Conservation (phyloP, 2,113 vertebrate species). For the Balaenoptera acutorostrata region DNA sequence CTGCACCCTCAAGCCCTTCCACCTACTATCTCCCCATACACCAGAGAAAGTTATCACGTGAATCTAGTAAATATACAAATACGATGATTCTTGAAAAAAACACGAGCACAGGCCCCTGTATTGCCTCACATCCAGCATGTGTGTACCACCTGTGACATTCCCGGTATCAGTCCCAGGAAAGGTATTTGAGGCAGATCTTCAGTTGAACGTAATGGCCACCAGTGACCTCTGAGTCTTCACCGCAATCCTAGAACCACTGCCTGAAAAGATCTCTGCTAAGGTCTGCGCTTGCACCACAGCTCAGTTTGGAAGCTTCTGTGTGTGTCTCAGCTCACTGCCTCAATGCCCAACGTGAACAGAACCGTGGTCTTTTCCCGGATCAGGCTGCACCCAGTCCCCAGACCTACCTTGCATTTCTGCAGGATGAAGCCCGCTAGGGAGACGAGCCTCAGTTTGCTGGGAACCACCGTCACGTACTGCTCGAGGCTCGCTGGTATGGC, state of each 20-base stretch:
- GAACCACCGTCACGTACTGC: constrained; percentile 90
- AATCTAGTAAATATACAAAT: not conserved
- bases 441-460: constrained; percentile 94
- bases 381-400: not conserved
- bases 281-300: rapidly evolving
- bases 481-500: constrained; percentile 87
- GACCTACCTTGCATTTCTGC: constrained; percentile 89
- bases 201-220: rapidly evolving
- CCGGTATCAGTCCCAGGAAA: not conserved
- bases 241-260: not conserved
- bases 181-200: not conserved
- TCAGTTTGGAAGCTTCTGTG: not conserved
- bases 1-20: not conserved
- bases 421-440: constrained; percentile 92
- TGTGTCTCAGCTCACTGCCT: rapidly evolving
- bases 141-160: rapidly evolving
- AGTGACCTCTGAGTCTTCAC: not conserved
- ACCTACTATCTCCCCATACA: rapidly evolving
- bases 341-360: not conserved
- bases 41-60: not conserved
- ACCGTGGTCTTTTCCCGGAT: not conserved
- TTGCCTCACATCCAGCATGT: not conserved
- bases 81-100: not conserved
- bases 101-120: rapidly evolving
- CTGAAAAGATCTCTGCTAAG: not conserved